Base-by-base conservation (phyloP, 1,140 invertebrate species). In the Drosophila asahinai region DNA sequence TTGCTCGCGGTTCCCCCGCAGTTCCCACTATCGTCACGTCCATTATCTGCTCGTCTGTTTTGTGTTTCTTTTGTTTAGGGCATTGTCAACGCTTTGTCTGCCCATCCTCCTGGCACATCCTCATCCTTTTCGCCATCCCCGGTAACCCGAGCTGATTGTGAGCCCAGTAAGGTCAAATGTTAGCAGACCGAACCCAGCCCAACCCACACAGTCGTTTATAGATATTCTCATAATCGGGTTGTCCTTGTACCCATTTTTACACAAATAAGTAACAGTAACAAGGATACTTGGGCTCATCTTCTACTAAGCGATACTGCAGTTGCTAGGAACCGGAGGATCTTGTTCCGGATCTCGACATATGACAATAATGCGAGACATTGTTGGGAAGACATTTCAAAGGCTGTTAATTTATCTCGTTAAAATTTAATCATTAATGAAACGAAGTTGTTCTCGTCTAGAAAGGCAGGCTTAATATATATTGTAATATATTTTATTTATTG, bases 201-300 rank as follows among this genome's bases (percentile, higher is more conserved):
- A 73, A 54, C 62, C 59, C 52, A 74, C 64, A 33, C 52, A 86
- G 48, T 52, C 75, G 60, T 82, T 79, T 65, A 86, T 77, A 61
- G 68, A 72, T 57, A 40, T 79, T 78, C 52, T 49, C 52, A 74
- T 86, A 89, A 86, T 83, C 80, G 67, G 55, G 64, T 83, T 80
- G 80, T 86, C 84, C 83, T 86, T 83, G 83, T 86, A 89, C 80
- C 80, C 80, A 67, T 83, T 86, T 81, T 47, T 70, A 42, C 64
- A 54, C 76, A 87, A 77, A 80, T 73, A 66, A 51, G 49, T 61
- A 60, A 66, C 49, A 15, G 25, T 49, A 61, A 61, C 62, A 70
- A 72, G 55, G 40, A 70, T 67, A 42, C 57, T 49, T 30, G 57
- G 66, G 27, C 47, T 11, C 11, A 63, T 33, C 25, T 62, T 74